A percentile compares a stretch with the other conserved stretches of the same genome.
These are phyloP conservation scores for Dinoponera quadriceps DNA, from an alignment of 1,140 invertebrate species.

Conservation along the genomic window DNA sequence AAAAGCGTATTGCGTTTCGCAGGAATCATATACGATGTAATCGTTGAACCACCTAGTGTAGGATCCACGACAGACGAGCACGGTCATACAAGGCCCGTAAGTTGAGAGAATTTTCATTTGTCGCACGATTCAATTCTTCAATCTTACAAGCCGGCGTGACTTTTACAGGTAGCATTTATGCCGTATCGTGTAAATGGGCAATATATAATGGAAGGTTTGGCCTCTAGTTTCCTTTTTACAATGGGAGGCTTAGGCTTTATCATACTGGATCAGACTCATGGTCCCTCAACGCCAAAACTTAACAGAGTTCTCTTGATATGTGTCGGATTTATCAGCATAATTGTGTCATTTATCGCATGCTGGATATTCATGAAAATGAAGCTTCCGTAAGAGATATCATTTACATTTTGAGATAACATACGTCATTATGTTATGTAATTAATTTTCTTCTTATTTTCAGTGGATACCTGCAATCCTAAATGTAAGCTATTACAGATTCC, in stretches of 20 bases:
- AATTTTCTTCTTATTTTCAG: constrained; percentile 77
- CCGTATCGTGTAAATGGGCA: constrained; percentile 99
- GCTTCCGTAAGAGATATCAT: constrained; percentile 90
- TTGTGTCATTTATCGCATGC: constrained; percentile 98
- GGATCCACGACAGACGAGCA: constrained; percentile 98
- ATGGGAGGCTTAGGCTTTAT: constrained; percentile 98
- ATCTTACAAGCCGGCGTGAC: constrained; percentile 6
- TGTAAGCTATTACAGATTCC: neutral
- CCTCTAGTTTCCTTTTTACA: constrained; percentile 98
- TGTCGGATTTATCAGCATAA: constrained; percentile 96
- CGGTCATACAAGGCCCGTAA: constrained; percentile 96
- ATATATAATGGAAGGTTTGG: constrained; percentile 99
- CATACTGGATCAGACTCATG: constrained; percentile 97
- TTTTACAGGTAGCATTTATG: constrained; percentile 96
- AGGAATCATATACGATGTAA: constrained; percentile 99
- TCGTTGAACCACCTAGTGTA: constrained; percentile 98
- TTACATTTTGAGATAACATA: neutral
- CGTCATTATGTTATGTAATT: neutral
- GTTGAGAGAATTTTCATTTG: constrained; percentile 64
- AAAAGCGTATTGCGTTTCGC: constrained; percentile 75
- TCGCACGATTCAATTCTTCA: constrained; percentile 1
- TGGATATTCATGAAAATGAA: constrained; percentile 99
- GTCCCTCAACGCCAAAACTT: constrained; percentile 95
- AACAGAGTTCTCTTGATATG: constrained; percentile 96
- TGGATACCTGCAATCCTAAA: constrained; percentile 84